These are phyloP conservation scores for Halocynthia aurantium DNA, from an alignment of 23 tunicate species.

Conservation along the genomic window DNA sequence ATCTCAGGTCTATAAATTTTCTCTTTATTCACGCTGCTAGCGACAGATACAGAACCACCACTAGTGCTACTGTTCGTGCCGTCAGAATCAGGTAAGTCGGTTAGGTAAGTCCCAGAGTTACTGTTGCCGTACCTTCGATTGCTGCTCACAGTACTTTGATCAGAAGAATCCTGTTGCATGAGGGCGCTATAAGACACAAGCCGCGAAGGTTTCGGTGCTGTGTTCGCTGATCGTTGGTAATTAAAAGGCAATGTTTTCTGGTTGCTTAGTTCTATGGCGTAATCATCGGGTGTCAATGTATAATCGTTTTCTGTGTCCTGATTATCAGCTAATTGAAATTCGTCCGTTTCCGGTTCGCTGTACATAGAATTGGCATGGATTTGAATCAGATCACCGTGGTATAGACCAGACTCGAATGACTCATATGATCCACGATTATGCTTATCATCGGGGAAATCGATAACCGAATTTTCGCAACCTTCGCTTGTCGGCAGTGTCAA, in stretches of 20 bases:
- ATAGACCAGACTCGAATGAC: not conserved
- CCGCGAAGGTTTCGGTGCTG: not conserved
- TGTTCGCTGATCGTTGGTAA: not conserved
- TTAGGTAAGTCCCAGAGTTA: not conserved
- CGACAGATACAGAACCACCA: not conserved
- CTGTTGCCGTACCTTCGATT: not conserved
- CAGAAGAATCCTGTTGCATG: slow-evolving; percentile 6
- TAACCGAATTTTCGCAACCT: not conserved
- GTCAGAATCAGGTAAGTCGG: slow-evolving; percentile 9
- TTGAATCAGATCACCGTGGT: not conserved
- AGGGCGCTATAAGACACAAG: not conserved
- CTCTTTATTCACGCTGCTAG: not conserved
- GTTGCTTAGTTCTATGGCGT: not conserved
- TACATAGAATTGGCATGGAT: not conserved
- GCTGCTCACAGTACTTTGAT: not conserved
- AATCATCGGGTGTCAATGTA: not conserved
- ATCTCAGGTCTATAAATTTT: not conserved
- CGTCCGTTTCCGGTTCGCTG: not conserved
- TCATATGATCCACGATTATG: not conserved
- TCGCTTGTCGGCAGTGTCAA: slow-evolving; percentile 34
- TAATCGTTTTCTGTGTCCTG: not conserved
- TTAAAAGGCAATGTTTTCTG: not conserved
- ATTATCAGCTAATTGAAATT: not conserved
- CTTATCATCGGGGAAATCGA: not conserved
- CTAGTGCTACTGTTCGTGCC: not conserved